Percentiles rank a stretch among this genome's conserved stretches.
These are phyloP conservation scores for Asteroscopus sphinx DNA, from an alignment of 2,888 invertebrate genomes.

Conservation along the genomic window DNA sequence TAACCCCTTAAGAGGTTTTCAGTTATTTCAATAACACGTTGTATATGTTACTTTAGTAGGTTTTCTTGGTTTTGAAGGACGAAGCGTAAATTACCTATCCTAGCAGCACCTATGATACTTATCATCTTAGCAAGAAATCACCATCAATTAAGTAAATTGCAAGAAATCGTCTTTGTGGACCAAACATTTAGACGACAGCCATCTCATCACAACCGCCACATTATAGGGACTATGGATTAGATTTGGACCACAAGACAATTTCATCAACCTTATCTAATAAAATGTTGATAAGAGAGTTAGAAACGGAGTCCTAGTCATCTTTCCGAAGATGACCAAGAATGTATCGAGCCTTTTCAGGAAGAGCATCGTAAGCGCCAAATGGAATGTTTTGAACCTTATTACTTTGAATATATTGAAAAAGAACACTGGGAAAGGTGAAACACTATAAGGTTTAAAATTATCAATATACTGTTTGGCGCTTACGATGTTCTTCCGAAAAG, in stretches of 20 bases:
- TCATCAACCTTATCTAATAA: not conserved
- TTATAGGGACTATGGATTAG: conserved; percentile 7
- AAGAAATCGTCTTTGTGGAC: conserved; percentile 26
- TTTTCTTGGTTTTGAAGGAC: no score
- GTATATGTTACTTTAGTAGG: no score
- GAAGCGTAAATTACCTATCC: not conserved
- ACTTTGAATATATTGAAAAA: no score
- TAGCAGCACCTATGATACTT: conserved; percentile 3
- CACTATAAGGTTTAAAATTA: no score
- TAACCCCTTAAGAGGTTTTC: no score
- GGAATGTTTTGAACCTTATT: no score
- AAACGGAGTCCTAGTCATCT: not conserved
- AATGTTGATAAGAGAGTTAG: not conserved
- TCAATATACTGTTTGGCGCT: no score
- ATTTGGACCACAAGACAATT: conserved; percentile 37
- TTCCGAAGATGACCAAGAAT: not conserved
- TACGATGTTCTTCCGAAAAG: not conserved
- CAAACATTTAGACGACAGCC: conserved; percentile 28
- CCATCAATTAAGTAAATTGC: no score
- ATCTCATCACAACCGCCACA: conserved; percentile 15
- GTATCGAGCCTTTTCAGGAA: no score
- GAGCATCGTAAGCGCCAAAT: no score
- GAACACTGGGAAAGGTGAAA: no score
- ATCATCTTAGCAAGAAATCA: conserved; percentile 24
- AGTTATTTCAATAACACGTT: no score